These are phyloP conservation scores for Noctuana brunneofusca DNA, from an alignment of 2,888 invertebrate species.

Conservation along the genomic window DNA sequence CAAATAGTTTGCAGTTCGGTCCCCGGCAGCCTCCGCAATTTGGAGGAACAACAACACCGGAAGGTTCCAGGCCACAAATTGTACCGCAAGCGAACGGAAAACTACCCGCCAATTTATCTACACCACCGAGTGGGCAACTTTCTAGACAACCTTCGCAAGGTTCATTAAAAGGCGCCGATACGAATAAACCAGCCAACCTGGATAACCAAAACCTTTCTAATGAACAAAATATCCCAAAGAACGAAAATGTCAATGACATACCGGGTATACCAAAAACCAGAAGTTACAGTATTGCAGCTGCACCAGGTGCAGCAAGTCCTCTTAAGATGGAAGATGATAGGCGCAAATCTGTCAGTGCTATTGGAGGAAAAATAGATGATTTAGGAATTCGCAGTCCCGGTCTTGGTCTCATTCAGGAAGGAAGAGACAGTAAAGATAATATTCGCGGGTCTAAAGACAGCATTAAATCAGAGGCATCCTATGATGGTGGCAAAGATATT, in stretches of 20 bases:
- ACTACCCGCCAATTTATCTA: constrained; percentile 50
- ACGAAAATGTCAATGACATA: constrained; percentile 68
- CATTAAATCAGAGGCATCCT: constrained; percentile 63
- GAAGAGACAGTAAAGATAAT: constrained; percentile 73
- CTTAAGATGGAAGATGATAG: constrained; percentile 77
- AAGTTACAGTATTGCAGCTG: constrained; percentile 80
- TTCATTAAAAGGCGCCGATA: constrained; percentile 65
- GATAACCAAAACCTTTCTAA: constrained; percentile 64
- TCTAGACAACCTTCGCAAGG: constrained; percentile 74
- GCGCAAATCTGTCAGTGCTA: constrained; percentile 75
- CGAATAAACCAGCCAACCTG: constrained; percentile 75
- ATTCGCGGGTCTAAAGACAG: constrained; percentile 71
- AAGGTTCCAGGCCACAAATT: constrained; percentile 56
- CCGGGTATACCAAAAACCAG: constrained; percentile 76
- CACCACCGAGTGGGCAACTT: constrained; percentile 51
- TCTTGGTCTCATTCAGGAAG: constrained; percentile 76
- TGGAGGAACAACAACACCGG: constrained; percentile 63
- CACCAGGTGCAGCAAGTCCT: constrained; percentile 73
- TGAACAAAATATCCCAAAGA: constrained; percentile 62
- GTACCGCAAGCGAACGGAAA: constrained; percentile 61
- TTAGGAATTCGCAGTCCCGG: constrained; percentile 65
- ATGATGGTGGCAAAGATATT: constrained; percentile 57
- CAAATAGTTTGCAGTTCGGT: constrained; percentile 75
- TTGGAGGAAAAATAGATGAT: constrained; percentile 72
- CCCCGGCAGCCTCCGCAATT: constrained; percentile 71